phyloP scores from a whole-genome alignment of 2,888 invertebrate species.

The Clitarchus hookeri region DNA sequence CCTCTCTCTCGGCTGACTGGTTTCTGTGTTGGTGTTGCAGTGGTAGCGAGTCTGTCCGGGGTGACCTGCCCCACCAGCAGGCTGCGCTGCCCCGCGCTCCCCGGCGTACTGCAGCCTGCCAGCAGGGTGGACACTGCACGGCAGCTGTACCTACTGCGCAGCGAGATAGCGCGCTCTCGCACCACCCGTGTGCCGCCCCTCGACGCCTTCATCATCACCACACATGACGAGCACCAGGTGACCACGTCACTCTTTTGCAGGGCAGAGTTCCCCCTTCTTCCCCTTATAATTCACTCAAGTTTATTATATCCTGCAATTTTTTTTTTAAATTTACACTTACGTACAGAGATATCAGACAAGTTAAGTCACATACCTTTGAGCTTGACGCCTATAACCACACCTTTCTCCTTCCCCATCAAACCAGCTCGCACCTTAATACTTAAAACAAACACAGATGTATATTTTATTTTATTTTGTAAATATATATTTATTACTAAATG shows the following conservation, averaged over 20 bases:
- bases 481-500: too few relatives aligned
- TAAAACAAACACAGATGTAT: too few relatives aligned
- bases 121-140: conserved; percentile 48
- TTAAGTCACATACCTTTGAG: too few relatives aligned
- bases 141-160: conserved; percentile 51
- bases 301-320: too few relatives aligned
- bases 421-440: too few relatives aligned
- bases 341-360: too few relatives aligned
- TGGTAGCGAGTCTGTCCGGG: background rate
- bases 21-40: background rate
- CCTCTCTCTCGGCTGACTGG: background rate
- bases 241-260: background rate
- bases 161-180: conserved; percentile 57
- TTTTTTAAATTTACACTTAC: too few relatives aligned
- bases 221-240: conserved; percentile 82
- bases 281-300: too few relatives aligned
- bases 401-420: too few relatives aligned
- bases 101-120: conserved; percentile 44
- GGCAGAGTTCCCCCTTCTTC: too few relatives aligned
- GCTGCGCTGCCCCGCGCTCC: conserved; percentile 44
- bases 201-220: conserved; percentile 77
- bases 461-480: too few relatives aligned
- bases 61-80: conserved; percentile 5
- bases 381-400: too few relatives aligned
- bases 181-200: conserved; percentile 57